Evolutionary conservation across 2,888 invertebrate species (phyloP), one percentile per base, ranked within the genome.

Genomic region (Globia sparganii): DNA sequence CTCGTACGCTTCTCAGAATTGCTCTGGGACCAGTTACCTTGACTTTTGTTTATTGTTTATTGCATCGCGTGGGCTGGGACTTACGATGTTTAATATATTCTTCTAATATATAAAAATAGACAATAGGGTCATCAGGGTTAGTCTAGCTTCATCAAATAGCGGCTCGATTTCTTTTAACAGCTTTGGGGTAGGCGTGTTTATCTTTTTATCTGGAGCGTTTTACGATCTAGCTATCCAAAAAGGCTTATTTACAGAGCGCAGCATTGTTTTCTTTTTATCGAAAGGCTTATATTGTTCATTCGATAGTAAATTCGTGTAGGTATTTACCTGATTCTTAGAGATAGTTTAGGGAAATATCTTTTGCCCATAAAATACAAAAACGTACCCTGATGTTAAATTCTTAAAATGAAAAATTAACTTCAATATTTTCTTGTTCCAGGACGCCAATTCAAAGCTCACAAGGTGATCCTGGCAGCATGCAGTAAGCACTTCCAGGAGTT

Each of bases 401-500:
- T 25, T 18, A 13, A 31, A 37, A 31, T 13, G 0, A 62, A 53
- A 43, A 6, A 15, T 18, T 69, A 43, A 73, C 25, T 2, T 25
- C 15, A 28, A 11, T 1, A 65, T 76, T 79, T 75, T 28, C 56
- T 89, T 84, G 78, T 94, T 93, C 0, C 97, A 99, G 99, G 98
- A 94, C 98, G 98, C 93, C 98, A 98, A 92, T 99, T 99, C 96
- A 98, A 98, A 97, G 99, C 99, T 90, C 99, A 99, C 97, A 98
- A 98, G 96, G 97, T 99, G 93, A 99, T 99, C 92, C 97, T 99
- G 95, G 99, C 99, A 90, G 99, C 99, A 92, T 99, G 99, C 97
- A 99, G 99, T 97, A 99, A 99, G 95, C 99, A 99, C 95, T 98
- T 99, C 95, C 98, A 99, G 93, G 99, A 99, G 96, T 96, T 99